Evolutionary conservation across 2,113 vertebrate species (phyloP).

Genomic region (Gopherus evgoodei): DNA sequence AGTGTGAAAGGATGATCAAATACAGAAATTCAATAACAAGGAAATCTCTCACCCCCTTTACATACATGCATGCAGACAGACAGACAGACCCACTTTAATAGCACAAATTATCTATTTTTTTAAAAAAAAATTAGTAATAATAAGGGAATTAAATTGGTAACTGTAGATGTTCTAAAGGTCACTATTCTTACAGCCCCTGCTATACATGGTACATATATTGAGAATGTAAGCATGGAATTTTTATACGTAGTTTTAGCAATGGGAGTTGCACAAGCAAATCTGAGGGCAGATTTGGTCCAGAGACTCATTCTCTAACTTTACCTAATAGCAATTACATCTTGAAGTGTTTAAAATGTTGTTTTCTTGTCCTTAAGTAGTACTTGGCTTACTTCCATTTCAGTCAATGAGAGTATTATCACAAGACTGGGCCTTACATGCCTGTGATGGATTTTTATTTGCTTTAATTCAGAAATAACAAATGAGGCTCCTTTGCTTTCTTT

Average conservation of each 20-base stretch:
- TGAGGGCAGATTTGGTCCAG: not conserved
- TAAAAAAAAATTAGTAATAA: conserved; percentile 19
- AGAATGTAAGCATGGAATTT: not conserved
- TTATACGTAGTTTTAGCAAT: not conserved
- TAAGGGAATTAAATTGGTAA: conserved; percentile 43
- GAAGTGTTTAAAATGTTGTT: not conserved
- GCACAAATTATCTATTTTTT: conserved; percentile 42
- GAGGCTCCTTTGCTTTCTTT: not conserved
- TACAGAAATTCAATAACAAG: conserved; percentile 32
- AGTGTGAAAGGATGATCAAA: conserved; percentile 69
- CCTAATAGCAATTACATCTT: not conserved
- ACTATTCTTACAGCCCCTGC: not conserved
- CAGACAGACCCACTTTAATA: not conserved
- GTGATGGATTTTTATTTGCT: conserved; percentile 14
- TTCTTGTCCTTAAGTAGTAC: accelerated
- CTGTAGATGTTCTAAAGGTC: not conserved
- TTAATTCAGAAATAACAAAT: conserved; percentile 30
- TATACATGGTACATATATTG: conserved; percentile 2
- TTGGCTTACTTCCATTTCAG: not conserved
- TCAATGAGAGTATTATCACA: not conserved
- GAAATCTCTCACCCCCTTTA: not conserved
- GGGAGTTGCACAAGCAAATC: not conserved
- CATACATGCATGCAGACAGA: accelerated
- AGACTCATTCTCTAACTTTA: not conserved
- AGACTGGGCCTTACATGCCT: not conserved